These are phyloP conservation scores for Sinhomidia bicolor DNA, from an alignment of 2,888 invertebrate species.

Conservation along the genomic window DNA sequence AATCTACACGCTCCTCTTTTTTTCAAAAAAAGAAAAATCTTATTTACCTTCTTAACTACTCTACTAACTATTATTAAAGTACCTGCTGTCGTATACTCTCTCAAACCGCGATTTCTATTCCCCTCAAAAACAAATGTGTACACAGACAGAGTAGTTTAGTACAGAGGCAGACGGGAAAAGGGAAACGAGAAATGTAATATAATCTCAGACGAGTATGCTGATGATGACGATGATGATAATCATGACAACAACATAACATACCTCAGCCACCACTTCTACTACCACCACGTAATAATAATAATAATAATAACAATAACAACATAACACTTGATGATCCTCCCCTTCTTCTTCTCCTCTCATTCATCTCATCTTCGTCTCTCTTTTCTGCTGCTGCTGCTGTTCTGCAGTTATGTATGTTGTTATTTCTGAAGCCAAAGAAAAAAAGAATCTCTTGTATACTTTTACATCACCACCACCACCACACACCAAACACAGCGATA, in stretches of 20 bases:
- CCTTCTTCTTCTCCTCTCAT: background rate
- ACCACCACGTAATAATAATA: background rate
- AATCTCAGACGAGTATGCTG: too few species aligned
- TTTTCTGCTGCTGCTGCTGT: constrained; percentile 4
- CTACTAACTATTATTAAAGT: too few species aligned
- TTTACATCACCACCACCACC: background rate
- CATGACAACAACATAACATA: constrained; percentile 38
- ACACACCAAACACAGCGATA: background rate
- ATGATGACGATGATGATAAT: background rate
- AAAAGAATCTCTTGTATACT: too few species aligned
- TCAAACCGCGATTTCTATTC: background rate
- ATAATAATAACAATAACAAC: background rate
- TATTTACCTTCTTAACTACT: too few species aligned
- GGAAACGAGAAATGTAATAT: background rate
- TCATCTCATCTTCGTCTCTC: too few species aligned
- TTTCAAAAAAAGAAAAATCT: too few species aligned
- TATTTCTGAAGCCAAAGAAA: too few species aligned
- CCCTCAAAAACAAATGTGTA: background rate
- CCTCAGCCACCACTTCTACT: background rate
- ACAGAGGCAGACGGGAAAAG: background rate
- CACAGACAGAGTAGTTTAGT: background rate
- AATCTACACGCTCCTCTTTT: too few species aligned
- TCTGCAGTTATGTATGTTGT: too few species aligned
- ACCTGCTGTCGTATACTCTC: too few species aligned
- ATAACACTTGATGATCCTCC: constrained; percentile 57